Evolutionary conservation across 2,113 vertebrate genomes (phyloP).

Genomic region (Alethe castanea): DNA sequence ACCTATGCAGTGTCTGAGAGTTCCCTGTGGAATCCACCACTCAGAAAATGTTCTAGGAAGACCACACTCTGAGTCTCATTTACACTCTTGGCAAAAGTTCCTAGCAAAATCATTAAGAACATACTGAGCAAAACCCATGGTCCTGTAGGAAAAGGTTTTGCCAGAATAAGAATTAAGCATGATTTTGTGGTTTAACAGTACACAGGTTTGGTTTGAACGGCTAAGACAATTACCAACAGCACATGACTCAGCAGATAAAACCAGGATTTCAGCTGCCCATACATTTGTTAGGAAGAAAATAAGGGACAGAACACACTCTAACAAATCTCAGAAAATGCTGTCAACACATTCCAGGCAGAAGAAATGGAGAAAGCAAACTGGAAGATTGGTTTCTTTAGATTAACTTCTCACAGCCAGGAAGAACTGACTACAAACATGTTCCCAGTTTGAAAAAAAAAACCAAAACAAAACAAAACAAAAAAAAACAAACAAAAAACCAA

Average conservation of each 20-base stretch:
- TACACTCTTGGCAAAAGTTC: background rate
- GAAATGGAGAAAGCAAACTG: background rate
- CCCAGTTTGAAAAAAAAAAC: background rate
- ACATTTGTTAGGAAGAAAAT: background rate
- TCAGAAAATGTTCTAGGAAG: background rate
- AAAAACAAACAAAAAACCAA: too few relatives aligned
- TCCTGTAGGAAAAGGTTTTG: background rate
- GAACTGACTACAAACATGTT: background rate
- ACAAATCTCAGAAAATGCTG: background rate
- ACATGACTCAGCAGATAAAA: background rate
- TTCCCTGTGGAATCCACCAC: background rate
- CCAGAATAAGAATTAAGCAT: background rate
- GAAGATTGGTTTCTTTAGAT: background rate
- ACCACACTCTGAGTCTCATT: background rate
- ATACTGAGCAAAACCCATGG: background rate
- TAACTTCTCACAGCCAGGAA: background rate
- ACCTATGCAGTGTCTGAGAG: background rate
- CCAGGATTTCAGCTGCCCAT: background rate
- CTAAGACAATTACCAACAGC: background rate
- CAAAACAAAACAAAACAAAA: background rate
- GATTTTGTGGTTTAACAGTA: background rate
- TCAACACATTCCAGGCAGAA: background rate
- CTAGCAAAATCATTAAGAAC: background rate
- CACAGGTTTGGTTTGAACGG: background rate
- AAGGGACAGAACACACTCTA: background rate